Percentiles rank a stretch among this genome's conserved stretches.
phyloP scores from a whole-genome alignment of 2,888 invertebrate genomes.

The Adelognathus sp. region DNA sequence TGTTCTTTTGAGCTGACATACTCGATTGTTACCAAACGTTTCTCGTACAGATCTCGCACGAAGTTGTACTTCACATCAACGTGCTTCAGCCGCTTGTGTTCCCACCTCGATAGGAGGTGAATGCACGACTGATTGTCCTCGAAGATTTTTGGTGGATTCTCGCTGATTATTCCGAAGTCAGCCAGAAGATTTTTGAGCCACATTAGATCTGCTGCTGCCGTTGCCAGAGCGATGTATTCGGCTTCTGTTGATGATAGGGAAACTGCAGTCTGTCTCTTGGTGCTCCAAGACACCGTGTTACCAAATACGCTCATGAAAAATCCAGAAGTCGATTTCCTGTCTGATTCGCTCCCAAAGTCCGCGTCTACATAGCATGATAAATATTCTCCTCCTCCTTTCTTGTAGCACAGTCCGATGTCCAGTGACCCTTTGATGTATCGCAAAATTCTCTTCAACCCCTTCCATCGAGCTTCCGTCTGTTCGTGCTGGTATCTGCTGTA shows the following conservation, averaged over 20 bases:
- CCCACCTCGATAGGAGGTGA: slow-evolving; percentile 57
- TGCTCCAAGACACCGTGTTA: slow-evolving; percentile 68
- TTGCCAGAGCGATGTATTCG: slow-evolving; percentile 71
- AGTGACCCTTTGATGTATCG: slow-evolving; percentile 57
- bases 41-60: slow-evolving; percentile 48
- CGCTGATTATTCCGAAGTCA: slow-evolving; percentile 58
- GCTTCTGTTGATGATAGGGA: slow-evolving; percentile 73
- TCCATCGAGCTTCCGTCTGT: slow-evolving; percentile 57
- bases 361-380: slow-evolving; percentile 69
- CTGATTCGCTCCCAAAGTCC: slow-evolving; percentile 44
- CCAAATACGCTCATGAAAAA: slow-evolving; percentile 67
- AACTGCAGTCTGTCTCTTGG: slow-evolving; percentile 70
- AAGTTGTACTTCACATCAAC: slow-evolving; percentile 63
- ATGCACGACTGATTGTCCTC: slow-evolving; percentile 67
- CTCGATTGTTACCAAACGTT: too few relatives aligned
- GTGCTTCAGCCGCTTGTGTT: slow-evolving; percentile 65
- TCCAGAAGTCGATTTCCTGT: slow-evolving; percentile 71
- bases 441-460: slow-evolving; percentile 61
- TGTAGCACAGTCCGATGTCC: background rate
- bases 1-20: too few relatives aligned
- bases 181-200: slow-evolving; percentile 67
- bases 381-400: background rate
- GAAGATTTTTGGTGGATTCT: slow-evolving; percentile 43
- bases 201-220: slow-evolving; percentile 65
- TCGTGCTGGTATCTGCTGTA: slow-evolving; percentile 52